phyloP scores from a whole-genome alignment of 2,888 invertebrate species.

The Neoitamus cyanurus region DNA sequence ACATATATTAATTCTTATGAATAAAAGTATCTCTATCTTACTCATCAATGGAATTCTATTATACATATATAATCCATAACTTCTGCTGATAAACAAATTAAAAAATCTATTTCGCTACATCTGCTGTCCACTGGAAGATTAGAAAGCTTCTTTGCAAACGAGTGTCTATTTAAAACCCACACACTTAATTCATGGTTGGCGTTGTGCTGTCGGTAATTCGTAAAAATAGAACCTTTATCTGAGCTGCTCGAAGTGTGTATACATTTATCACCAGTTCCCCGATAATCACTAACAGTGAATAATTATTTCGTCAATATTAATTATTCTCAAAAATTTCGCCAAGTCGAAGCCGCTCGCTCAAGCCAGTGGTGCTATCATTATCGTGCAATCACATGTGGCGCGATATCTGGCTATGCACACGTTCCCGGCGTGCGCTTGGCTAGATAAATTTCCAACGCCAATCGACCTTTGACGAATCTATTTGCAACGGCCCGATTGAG shows the following conservation, averaged over 20 bases:
- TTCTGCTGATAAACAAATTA: background rate
- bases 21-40: too few relatives aligned
- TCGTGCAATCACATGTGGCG: background rate
- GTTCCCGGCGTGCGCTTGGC: background rate
- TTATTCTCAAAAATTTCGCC: background rate
- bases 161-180: background rate
- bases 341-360: background rate
- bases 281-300: background rate
- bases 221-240: background rate
- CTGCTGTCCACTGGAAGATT: background rate
- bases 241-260: background rate
- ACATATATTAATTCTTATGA: too few relatives aligned
- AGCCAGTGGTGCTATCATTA: background rate
- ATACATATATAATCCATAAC: too few relatives aligned
- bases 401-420: background rate
- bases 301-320: background rate
- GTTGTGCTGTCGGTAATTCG: background rate
- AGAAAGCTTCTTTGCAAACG: background rate
- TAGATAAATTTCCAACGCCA: constrained; percentile 12
- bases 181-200: background rate
- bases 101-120: background rate
- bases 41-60: too few relatives aligned
- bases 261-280: background rate
- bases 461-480: constrained; percentile 7
- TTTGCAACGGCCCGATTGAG: background rate